phyloP scores from a whole-genome alignment of 2,888 invertebrate species.

The Lasioglossum vierecki region DNA sequence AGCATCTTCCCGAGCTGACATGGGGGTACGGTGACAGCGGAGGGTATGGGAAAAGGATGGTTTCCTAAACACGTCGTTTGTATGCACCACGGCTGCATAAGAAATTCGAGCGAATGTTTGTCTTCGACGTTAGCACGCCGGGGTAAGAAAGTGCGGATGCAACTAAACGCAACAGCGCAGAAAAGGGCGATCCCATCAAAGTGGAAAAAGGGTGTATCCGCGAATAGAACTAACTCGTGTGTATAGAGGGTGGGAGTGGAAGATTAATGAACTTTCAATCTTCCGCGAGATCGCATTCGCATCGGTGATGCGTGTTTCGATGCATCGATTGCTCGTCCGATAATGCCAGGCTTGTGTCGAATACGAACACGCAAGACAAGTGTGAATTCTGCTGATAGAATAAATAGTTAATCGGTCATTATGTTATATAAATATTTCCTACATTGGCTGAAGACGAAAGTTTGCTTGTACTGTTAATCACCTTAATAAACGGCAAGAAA shows the following conservation, averaged over 20 bases:
- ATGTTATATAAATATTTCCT: background rate
- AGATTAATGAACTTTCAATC: slow-evolving; percentile 66
- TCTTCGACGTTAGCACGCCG: slow-evolving; percentile 66
- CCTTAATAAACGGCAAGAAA: too few relatives aligned
- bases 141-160: slow-evolving; percentile 23
- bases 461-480: too few relatives aligned
- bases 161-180: slow-evolving; percentile 7
- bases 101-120: slow-evolving; percentile 79
- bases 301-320: background rate
- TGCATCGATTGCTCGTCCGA: background rate
- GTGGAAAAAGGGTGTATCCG: slow-evolving; percentile 36
- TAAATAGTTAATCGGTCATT: background rate
- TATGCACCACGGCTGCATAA: slow-evolving; percentile 76
- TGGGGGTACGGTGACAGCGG: background rate
- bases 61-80: slow-evolving; percentile 77
- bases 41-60: slow-evolving; percentile 20
- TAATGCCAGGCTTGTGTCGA: background rate
- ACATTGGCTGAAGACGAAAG: too few relatives aligned
- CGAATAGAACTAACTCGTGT: slow-evolving; percentile 10
- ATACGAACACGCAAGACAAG: background rate
- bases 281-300: background rate
- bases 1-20: slow-evolving; percentile 9
- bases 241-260: background rate
- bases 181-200: slow-evolving; percentile 32
- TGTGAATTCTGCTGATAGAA: background rate